Evolutionary conservation across 2,113 vertebrate genomes (phyloP), one percentile per base, ranked within the genome.

Genomic region (Datnioides undecimradiatus): DNA sequence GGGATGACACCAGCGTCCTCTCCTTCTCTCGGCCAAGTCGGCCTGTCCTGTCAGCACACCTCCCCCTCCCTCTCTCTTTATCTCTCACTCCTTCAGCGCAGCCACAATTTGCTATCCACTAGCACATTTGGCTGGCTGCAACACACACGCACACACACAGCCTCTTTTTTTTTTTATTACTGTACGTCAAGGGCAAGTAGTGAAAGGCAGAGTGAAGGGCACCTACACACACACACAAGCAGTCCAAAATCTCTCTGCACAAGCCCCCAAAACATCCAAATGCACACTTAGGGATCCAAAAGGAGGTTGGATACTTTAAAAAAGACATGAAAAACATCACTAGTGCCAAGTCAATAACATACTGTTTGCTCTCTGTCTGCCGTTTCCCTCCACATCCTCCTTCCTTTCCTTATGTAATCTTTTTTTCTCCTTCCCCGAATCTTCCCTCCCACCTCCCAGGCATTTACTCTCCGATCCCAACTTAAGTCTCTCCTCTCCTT

Each of bases 1-100:
- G 60, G 70, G 73, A 80, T 87, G 89, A 93, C 90, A 90, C 86
- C 65, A 46, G 57, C 79, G 86, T 89, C 91, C 87, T 89, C 79
- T 78, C 75, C 77, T 77, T 27, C 79, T 84, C 60, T 58, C 49
- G 7, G 68, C 68, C 64, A 76, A 80, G 63, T 83, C 79, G 54
- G 72, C 80, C 66, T 69, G 80, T 86, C 76, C 55, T 81, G 90
- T 93, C 90, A 91, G 84, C 88, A 89, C 73, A 68, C 82, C 55
- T 25, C 57, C 31, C 54, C 33, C 58, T 36, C 54, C 19, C 57
- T 52, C 38, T 8, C 67, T 29, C 69, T 45, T 64, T 25, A 76
- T 83, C 82, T 21, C 45, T 67, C 63, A 57, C 78, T 73, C 70
- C 40, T 54, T 60, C 70, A 54, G 16, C 68, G 77, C 74, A 55